Percentiles rank a stretch among this genome's conserved stretches.
Evolutionary conservation across 2,888 invertebrate species (phyloP).

Genomic region (Rhimphoctona megacephalus): DNA sequence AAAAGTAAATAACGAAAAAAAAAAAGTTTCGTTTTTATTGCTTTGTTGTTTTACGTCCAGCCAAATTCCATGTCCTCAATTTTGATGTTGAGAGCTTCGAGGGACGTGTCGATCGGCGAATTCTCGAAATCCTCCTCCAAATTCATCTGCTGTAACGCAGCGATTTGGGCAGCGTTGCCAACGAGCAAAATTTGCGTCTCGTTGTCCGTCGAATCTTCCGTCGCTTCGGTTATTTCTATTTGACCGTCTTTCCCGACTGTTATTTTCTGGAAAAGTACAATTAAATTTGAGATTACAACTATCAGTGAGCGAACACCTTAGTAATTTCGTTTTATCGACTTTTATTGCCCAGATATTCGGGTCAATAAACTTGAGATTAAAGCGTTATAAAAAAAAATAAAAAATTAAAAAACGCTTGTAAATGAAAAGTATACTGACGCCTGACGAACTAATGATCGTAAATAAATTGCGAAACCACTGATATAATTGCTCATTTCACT

Average conservation of each 20-base stretch:
- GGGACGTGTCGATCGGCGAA: slow-evolving; percentile 78
- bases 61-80: slow-evolving; percentile 81
- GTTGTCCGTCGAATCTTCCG: slow-evolving; percentile 75
- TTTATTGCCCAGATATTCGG: slow-evolving; percentile 32
- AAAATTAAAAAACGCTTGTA: neutral
- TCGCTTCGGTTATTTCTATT: slow-evolving; percentile 75
- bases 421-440: neutral
- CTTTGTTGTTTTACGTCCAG: slow-evolving; percentile 74
- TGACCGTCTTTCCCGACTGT: slow-evolving; percentile 76
- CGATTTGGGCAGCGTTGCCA: slow-evolving; percentile 80
- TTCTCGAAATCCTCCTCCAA: slow-evolving; percentile 79
- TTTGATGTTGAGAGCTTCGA: slow-evolving; percentile 81
- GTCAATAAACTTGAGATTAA: slow-evolving; percentile 32
- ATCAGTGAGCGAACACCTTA: neutral
- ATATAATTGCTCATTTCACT: neutral
- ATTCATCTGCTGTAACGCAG: slow-evolving; percentile 80
- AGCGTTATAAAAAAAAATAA: neutral
- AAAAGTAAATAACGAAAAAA: neutral
- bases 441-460: slow-evolving; percentile 1
- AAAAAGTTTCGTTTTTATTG: slow-evolving; percentile 35
- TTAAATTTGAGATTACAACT: neutral
- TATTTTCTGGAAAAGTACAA: slow-evolving; percentile 55
- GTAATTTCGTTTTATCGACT: neutral
- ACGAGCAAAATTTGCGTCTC: slow-evolving; percentile 82
- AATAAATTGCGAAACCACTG: neutral